Evolutionary conservation across 2,113 vertebrate species (phyloP).

Genomic region (Pteropus alecto): DNA sequence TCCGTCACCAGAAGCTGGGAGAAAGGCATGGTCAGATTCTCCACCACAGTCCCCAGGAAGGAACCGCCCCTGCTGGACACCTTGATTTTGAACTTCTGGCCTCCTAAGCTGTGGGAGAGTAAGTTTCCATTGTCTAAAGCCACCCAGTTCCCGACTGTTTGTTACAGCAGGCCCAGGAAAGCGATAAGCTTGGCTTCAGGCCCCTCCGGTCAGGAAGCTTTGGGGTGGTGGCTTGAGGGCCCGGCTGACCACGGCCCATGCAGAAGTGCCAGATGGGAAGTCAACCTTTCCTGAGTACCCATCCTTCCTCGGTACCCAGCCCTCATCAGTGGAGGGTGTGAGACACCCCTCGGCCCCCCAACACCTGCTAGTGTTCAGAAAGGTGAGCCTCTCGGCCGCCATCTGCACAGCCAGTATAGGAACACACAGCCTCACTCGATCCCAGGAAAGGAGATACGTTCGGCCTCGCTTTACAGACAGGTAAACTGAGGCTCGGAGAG

Average conservation of each 20-base stretch:
- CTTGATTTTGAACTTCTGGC: neutral
- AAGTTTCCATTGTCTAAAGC: neutral
- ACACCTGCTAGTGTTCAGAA: neutral
- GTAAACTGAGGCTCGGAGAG: neutral
- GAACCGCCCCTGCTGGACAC: neutral
- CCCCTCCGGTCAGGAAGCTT: neutral
- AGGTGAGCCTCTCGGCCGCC: accelerated
- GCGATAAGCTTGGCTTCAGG: accelerated
- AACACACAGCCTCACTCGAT: too few relatives aligned
- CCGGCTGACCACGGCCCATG: neutral
- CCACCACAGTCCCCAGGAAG: neutral
- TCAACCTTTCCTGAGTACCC: neutral
- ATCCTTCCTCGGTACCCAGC: neutral
- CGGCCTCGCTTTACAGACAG: neutral
- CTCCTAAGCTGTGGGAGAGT: neutral
- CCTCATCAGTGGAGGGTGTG: accelerated
- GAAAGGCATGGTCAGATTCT: neutral
- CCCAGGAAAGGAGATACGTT: neutral
- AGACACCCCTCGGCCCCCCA: neutral
- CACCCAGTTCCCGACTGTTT: accelerated
- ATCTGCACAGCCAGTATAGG: accelerated
- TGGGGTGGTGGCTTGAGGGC: neutral
- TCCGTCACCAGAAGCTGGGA: neutral
- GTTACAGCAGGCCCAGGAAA: neutral
- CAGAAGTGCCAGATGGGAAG: neutral